Base-by-base conservation (phyloP, 2,888 invertebrate genomes). In the Lasioglossum calceatum region DNA sequence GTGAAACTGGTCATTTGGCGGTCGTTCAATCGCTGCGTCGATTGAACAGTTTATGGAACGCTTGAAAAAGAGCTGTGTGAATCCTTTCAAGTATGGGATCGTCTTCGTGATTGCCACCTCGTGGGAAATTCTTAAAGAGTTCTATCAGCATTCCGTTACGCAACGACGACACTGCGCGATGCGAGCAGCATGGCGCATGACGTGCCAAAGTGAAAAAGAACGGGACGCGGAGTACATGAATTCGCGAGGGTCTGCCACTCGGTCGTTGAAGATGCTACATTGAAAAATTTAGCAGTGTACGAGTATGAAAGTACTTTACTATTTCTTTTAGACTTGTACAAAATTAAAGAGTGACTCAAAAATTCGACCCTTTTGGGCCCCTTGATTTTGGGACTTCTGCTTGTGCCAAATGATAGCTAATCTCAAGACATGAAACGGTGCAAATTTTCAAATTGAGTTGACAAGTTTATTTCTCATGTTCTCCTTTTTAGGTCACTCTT, bases 121-220 rank as follows among this genome's bases (percentile, higher is more conserved):
- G 23, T 54, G 50, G n/a, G 72, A 75, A 64, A 77, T 80, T 77
- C 82, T 82, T 86, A 84, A 89, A 80, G 86, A 81, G 58, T 86
- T 88, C 84, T 81, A 89, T 89, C 86, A 67, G 79, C 87, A 79
- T 89, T 87, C 89, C 86, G 79, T 89, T 73, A 73, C 85, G 54
- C 75, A 54, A 10, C 82, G 77, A 36, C 64, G 85, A 81, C 87
- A 73, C 73, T 16, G 36, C 64, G 36, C 77, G 79, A 67, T 64
- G 75, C 36, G 23, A 32, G 67, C 5, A 4, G 39, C 32, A 23
- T 32, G 67, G 23, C 19, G 23, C 70, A n/a, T 71, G 0, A n/a
- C 12, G 12, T 42, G n/a, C 39, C 42, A 42, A 71, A 71, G 36
- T 36, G 19, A 14, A 36, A 23, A 70, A 39, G 64, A 64, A 64